These are phyloP conservation scores for Eurosta solidaginis DNA, from an alignment of 1,140 invertebrate species.

Conservation along the genomic window DNA sequence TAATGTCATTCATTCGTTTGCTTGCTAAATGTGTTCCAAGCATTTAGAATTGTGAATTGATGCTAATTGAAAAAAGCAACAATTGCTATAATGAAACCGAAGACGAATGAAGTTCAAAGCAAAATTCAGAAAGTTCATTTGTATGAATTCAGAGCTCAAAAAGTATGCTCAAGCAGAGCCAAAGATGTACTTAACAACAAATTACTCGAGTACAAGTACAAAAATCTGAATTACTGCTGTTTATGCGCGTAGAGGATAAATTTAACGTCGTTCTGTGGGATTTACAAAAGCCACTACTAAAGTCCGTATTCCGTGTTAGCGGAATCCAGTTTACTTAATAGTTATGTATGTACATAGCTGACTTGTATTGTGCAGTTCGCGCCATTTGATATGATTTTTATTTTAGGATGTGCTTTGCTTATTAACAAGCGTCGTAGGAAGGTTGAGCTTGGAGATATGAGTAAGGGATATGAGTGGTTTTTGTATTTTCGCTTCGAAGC, in stretches of 20 bases:
- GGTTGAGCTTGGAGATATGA: no score
- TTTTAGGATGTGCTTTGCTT: neutral
- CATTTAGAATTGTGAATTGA: slow-evolving; percentile 30
- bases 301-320: neutral
- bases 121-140: neutral
- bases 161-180: neutral
- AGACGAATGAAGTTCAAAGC: neutral
- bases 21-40: slow-evolving; percentile 21
- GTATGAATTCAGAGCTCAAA: neutral
- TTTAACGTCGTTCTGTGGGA: neutral
- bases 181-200: neutral
- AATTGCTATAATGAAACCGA: neutral
- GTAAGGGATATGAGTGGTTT: no score
- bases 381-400: slow-evolving; percentile 20
- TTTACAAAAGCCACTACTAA: neutral
- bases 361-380: neutral
- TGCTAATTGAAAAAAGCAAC: slow-evolving; percentile 30
- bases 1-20: slow-evolving; percentile 28
- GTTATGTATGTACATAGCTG: neutral
- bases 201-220: neutral
- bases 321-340: no score
- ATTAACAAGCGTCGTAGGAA: no score
- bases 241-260: neutral
- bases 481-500: no score
- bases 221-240: neutral